Percentiles rank a stretch among this genome's conserved stretches.
Evolutionary conservation across 2,888 invertebrate species (phyloP).

Genomic region (Tanypteryx hageni): DNA sequence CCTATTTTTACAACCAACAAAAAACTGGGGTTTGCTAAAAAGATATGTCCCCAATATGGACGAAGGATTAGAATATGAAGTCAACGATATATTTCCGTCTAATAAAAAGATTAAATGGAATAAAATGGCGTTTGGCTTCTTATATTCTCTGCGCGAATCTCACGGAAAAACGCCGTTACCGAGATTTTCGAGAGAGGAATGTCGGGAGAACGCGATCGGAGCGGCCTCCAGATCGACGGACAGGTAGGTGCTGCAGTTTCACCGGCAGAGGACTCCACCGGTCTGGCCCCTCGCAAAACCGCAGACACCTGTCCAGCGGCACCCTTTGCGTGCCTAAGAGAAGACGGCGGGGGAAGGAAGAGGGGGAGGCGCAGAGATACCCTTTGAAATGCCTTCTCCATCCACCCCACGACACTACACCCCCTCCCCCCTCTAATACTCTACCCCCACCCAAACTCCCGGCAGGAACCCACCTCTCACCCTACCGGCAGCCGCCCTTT

Average conservation of each 20-base stretch:
- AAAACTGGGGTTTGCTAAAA: too few relatives aligned
- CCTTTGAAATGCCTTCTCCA: slow-evolving; percentile 35
- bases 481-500: slow-evolving; percentile 35
- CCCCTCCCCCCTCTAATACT: background rate
- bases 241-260: slow-evolving; percentile 31
- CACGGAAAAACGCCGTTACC: too few relatives aligned
- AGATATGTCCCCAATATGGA: too few relatives aligned
- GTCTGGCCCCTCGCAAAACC: background rate
- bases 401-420: background rate
- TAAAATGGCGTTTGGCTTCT: too few relatives aligned
- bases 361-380: background rate
- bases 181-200: too few relatives aligned
- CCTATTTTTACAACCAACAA: too few relatives aligned
- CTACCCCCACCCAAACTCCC: background rate
- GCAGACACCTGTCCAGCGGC: slow-evolving; percentile 56
- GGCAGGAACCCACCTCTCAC: background rate
- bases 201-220: background rate
- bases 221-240: background rate
- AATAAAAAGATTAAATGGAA: too few relatives aligned
- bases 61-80: too few relatives aligned
- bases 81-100: too few relatives aligned
- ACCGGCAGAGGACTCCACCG: slow-evolving; percentile 59
- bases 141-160: too few relatives aligned
- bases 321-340: slow-evolving; percentile 49
- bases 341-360: background rate